phyloP scores from a whole-genome alignment of 2,113 vertebrate genomes.

The human (Homo sapiens) region GRCh38 chr7:74073001-74073500 shows the following conservation, averaged over 20 bases:
- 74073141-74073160: background rate
- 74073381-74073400: background rate
- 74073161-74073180: background rate
- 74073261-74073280: background rate
- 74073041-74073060: too few relatives aligned
- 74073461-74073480: background rate
- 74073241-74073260: background rate
- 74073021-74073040: too few relatives aligned
- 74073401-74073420: background rate
- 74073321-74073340: background rate
- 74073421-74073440: background rate
- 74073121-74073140: background rate
- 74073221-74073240: background rate
- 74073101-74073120: too few relatives aligned
- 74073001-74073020: too few relatives aligned
- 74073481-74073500: background rate
- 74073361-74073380: background rate
- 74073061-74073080: too few relatives aligned
- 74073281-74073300: background rate
- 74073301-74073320: accelerated
- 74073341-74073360: background rate
- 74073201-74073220: background rate
- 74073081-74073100: too few relatives aligned
- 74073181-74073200: background rate
- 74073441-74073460: background rate